These are phyloP conservation scores for Cephus cinctus DNA, from an alignment of 1,140 invertebrate species.

Conservation along the genomic window DNA sequence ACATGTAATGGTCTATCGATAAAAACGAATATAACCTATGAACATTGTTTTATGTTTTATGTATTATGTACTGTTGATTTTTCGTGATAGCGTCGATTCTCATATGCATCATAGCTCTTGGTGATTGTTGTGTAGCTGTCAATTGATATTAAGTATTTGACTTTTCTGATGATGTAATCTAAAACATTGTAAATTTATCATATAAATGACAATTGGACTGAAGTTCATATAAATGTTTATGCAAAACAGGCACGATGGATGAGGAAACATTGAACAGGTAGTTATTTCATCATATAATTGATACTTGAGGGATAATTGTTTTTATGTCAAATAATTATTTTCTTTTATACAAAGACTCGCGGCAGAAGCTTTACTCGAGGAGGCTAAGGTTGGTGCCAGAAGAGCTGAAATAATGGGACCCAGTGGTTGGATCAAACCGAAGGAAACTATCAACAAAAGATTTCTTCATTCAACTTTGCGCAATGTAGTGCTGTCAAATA, in stretches of 20 bases:
- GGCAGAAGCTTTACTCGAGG: conserved; percentile 62
- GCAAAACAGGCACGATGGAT: conserved; percentile 21
- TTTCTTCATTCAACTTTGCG: conserved; percentile 56
- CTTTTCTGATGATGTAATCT: neutral
- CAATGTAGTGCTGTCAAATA: conserved; percentile 47
- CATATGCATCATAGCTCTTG: too few species aligned
- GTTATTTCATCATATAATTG: neutral
- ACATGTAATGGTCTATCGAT: too few species aligned
- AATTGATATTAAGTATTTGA: neutral
- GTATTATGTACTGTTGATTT: too few species aligned
- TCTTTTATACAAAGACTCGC: conserved; percentile 52
- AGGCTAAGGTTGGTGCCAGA: conserved; percentile 61
- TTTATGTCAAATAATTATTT: neutral
- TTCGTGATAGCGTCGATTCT: too few species aligned
- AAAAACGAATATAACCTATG: too few species aligned
- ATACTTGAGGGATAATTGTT: neutral
- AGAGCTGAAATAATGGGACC: conserved; percentile 64
- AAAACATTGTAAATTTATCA: neutral
- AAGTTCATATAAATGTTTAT: neutral
- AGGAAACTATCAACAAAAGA: conserved; percentile 61
- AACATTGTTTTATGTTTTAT: too few species aligned
- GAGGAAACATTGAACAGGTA: conserved; percentile 37
- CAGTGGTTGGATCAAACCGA: conserved; percentile 63
- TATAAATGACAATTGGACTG: neutral
- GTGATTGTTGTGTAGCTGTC: neutral